Base-by-base conservation (phyloP, 2,888 invertebrate species). In the Chouioia cunea region DNA sequence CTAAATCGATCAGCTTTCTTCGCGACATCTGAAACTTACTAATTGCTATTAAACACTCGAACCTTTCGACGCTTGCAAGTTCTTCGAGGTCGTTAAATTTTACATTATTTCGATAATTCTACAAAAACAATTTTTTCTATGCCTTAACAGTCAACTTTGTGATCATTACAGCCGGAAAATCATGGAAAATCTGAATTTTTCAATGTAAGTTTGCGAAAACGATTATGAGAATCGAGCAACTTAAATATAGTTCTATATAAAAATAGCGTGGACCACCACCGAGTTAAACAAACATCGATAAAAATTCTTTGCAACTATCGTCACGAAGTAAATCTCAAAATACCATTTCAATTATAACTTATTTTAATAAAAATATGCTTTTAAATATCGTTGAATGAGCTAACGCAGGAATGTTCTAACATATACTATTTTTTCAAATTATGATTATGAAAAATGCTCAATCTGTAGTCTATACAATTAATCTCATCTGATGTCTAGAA, bases 311-410 rank as follows among this genome's bases (percentile, higher is more conserved):
- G 27, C 12, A 54, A 53, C 27, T 36, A 64, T 57, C 47, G 52
- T 70, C 64, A 69, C 52, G 3, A 0, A 44, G 46, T 48, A 18
- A 52, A 18, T 15, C 22, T 64, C 23, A 14, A 62, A 62, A 68
- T 50, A 68, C 6, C 12, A 2, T 36, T 36, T 6, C 10, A 36
- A 36, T 36, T 1, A 3, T 36, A 10, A 36, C 36, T 36, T 36
- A 10, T 36, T 36, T 10, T 12, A 60, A 88, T 86, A 64, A 50
- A 58, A 58, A 18, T 8, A 16, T 58, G 16, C 23, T 23, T 54
- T 20, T 54, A 23, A 23, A 23, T 14, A 54, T 54, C 4, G 22
- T 23, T 22, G 8, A 12, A 15, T 22, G n/a, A n/a, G n/a, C n/a
- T n/a, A n/a, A n/a, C n/a, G n/a, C n/a, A n/a, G n/a, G n/a, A n/a